These are phyloP conservation scores for Argentina silus DNA, from an alignment of 2,797 vertebrate species.

Conservation along the genomic window DNA sequence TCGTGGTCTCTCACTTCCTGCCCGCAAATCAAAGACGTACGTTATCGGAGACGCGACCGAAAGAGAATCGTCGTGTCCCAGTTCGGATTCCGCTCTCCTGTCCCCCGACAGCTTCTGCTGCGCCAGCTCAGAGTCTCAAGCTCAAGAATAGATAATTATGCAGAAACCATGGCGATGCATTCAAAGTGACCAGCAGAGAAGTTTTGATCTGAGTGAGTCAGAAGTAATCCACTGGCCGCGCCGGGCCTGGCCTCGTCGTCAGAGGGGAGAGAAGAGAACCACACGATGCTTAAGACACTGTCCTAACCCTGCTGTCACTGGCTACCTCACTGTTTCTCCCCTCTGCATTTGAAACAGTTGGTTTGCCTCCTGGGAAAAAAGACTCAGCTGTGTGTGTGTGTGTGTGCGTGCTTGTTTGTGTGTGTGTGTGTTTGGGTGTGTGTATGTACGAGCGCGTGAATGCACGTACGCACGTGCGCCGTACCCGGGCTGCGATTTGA, in stretches of 20 bases:
- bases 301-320: neutral
- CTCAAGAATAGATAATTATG: constrained; percentile 3
- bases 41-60: too few species aligned
- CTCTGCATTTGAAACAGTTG: constrained; percentile 1
- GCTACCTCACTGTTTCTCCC: neutral
- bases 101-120: neutral
- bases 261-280: neutral
- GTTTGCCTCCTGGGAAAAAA: constrained; percentile 7
- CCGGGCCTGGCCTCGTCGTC: neutral
- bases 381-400: constrained; percentile 1
- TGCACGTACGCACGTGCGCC: constrained; percentile 9
- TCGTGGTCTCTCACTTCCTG: too few species aligned
- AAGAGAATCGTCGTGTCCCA: too few species aligned
- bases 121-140: neutral
- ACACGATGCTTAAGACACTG: neutral
- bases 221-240: neutral
- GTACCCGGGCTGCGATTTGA: constrained; percentile 12
- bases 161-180: constrained; percentile 3
- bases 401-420: constrained; percentile 7
- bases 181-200: neutral
- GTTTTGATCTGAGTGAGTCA: neutral
- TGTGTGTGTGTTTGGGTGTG: constrained; percentile 6
- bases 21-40: too few species aligned
- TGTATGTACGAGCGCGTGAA: constrained; percentile 11
- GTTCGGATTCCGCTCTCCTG: neutral